A percentile compares a stretch with the other conserved stretches of the same genome.
Conservation (phyloP, 2,888 invertebrate species). For the Altica lythri region DNA sequence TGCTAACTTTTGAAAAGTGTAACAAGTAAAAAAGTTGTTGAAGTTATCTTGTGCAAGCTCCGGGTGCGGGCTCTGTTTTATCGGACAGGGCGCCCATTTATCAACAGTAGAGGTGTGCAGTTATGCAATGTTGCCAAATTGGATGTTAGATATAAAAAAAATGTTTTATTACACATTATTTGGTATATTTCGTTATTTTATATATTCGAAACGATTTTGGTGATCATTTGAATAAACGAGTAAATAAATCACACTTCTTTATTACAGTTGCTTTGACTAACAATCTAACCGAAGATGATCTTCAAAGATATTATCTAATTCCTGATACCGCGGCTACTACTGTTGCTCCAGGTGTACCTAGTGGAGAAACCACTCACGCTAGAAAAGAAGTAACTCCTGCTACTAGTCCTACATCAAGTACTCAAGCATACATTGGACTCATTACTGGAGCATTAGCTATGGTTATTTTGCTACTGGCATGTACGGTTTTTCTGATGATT, state of each 20-base stretch:
- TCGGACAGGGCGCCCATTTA: constrained; percentile 30
- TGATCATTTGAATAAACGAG: background rate
- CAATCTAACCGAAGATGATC: constrained; percentile 65
- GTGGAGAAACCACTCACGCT: constrained; percentile 58
- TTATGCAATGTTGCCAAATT: background rate
- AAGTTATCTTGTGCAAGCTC: constrained; percentile 33
- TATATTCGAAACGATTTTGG: too few species aligned
- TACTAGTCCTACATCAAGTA: constrained; percentile 64
- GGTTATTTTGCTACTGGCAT: constrained; percentile 67
- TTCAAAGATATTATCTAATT: constrained; percentile 68
- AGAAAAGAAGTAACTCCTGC: constrained; percentile 62
- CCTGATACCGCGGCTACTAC: constrained; percentile 52
- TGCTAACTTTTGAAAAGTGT: constrained; percentile 34
- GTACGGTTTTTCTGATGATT: constrained; percentile 69
- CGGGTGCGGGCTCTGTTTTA: constrained; percentile 31
- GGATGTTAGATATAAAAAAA: too few species aligned
- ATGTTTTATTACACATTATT: too few species aligned
- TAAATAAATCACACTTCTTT: constrained; percentile 8
- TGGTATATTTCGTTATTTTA: too few species aligned
- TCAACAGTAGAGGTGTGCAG: constrained; percentile 26
- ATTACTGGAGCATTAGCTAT: constrained; percentile 71
- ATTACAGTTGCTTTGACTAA: constrained; percentile 61
- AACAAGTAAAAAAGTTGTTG: constrained; percentile 36
- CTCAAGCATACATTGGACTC: constrained; percentile 64
- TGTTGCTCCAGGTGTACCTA: constrained; percentile 52